Evolutionary conservation across 2,888 invertebrate species (phyloP).

Genomic region (Andrena flavipes): DNA sequence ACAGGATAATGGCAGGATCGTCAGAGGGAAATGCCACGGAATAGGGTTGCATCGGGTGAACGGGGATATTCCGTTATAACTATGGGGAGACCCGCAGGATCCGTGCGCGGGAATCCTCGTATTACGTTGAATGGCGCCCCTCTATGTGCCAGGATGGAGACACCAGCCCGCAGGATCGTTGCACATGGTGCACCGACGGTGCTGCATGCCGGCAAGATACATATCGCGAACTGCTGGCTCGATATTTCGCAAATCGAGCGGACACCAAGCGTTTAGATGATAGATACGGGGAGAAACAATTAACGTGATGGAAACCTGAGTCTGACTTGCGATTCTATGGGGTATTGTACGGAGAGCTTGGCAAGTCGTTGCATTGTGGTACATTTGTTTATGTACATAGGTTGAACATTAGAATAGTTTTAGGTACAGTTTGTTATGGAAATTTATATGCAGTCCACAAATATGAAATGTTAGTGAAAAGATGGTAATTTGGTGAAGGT

Average conservation of each 20-base stretch:
- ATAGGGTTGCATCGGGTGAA: conserved; percentile 44
- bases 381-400: too few relatives aligned
- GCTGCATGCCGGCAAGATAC: conserved; percentile 3
- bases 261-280: neutral
- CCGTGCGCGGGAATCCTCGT: conserved; percentile 30
- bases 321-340: too few relatives aligned
- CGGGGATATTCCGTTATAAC: conserved; percentile 68
- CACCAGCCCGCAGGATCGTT: conserved; percentile 13
- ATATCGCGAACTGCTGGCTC: neutral
- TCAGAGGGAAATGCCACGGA: conserved; percentile 55
- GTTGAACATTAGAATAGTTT: too few relatives aligned
- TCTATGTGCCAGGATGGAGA: conserved; percentile 22
- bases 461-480: too few relatives aligned
- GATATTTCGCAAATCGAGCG: conserved; percentile 2
- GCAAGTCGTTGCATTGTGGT: too few relatives aligned
- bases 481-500: too few relatives aligned
- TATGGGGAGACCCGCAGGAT: conserved; percentile 58
- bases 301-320: neutral
- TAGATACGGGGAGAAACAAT: neutral
- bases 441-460: too few relatives aligned
- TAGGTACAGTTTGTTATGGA: too few relatives aligned
- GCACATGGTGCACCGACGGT: neutral
- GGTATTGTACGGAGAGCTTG: too few relatives aligned
- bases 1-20: conserved; percentile 68
- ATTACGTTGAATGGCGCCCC: conserved; percentile 37